Evolutionary conservation across 1,140 invertebrate genomes (phyloP).

Genomic region (Solen grandis): DNA sequence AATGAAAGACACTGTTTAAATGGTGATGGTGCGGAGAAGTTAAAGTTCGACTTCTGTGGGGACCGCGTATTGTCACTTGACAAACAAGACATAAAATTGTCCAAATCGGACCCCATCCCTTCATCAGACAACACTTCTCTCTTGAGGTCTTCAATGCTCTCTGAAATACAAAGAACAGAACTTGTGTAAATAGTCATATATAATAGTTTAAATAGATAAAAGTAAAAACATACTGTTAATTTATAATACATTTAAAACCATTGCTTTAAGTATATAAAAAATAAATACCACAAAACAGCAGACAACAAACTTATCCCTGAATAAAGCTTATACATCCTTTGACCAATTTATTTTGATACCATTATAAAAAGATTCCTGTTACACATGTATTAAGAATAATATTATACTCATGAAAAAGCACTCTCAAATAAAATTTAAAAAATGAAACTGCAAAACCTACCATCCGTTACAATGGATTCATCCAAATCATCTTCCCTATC

Average conservation of each 20-base stretch:
- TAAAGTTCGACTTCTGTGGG: constrained; percentile 49
- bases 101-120: constrained; percentile 48
- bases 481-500: constrained; percentile 74
- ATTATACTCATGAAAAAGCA: neutral
- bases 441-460: too few relatives aligned
- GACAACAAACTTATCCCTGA: too few relatives aligned
- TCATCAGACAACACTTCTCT: constrained; percentile 57
- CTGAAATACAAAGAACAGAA: constrained; percentile 57
- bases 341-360: too few relatives aligned
- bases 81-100: constrained; percentile 43
- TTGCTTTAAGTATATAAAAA: too few relatives aligned
- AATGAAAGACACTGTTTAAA: constrained; percentile 49
- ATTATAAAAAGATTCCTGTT: too few relatives aligned
- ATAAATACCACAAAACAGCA: too few relatives aligned
- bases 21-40: constrained; percentile 50
- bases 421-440: too few relatives aligned
- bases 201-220: neutral
- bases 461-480: constrained; percentile 70
- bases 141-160: constrained; percentile 44
- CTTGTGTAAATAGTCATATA: constrained; percentile 3
- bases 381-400: neutral
- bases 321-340: too few relatives aligned
- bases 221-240: neutral
- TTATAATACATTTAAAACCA: neutral
- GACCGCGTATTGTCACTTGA: constrained; percentile 49